phyloP scores from a whole-genome alignment of 2,888 invertebrate species.

The Xestobium rufovillosum region DNA sequence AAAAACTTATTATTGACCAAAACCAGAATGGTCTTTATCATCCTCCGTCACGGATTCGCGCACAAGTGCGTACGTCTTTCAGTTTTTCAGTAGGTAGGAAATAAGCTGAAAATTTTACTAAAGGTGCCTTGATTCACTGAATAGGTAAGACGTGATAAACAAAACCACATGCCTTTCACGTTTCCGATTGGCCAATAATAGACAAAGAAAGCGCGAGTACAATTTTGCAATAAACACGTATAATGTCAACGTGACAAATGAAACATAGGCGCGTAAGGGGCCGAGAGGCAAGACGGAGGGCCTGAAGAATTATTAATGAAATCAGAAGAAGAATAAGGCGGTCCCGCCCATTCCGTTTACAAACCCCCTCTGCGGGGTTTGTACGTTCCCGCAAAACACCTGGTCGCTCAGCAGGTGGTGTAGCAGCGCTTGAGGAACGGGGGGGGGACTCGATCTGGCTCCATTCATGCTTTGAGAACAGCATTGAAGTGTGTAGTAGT shows the following conservation, averaged over 20 bases:
- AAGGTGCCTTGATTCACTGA: too few relatives aligned
- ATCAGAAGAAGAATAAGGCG: slow-evolving; percentile 28
- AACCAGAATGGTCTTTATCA: too few relatives aligned
- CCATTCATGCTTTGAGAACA: slow-evolving; percentile 35
- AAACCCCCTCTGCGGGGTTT: slow-evolving; percentile 30
- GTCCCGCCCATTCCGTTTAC: slow-evolving; percentile 33
- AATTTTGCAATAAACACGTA: slow-evolving; percentile 7
- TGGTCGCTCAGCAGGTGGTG: slow-evolving; percentile 42
- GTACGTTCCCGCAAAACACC: slow-evolving; percentile 40
- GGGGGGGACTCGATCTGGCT: slow-evolving; percentile 20
- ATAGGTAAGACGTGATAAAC: too few relatives aligned
- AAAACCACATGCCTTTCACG: slow-evolving; percentile 22
- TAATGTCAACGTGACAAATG: too few relatives aligned
- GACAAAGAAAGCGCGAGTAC: slow-evolving; percentile 13
- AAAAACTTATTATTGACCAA: too few relatives aligned
- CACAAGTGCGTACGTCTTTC: too few relatives aligned
- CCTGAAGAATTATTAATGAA: slow-evolving; percentile 35
- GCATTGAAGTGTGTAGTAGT: slow-evolving; percentile 31
- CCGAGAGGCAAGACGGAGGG: too few relatives aligned
- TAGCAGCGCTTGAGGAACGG: slow-evolving; percentile 14
- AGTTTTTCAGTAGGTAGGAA: too few relatives aligned
- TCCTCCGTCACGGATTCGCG: too few relatives aligned
- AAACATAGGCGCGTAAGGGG: too few relatives aligned
- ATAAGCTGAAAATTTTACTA: too few relatives aligned
- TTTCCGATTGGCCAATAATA: slow-evolving; percentile 20